These are phyloP conservation scores for Ginglymostoma cirratum DNA, from an alignment of 2,113 vertebrate genomes.

Conservation along the genomic window DNA sequence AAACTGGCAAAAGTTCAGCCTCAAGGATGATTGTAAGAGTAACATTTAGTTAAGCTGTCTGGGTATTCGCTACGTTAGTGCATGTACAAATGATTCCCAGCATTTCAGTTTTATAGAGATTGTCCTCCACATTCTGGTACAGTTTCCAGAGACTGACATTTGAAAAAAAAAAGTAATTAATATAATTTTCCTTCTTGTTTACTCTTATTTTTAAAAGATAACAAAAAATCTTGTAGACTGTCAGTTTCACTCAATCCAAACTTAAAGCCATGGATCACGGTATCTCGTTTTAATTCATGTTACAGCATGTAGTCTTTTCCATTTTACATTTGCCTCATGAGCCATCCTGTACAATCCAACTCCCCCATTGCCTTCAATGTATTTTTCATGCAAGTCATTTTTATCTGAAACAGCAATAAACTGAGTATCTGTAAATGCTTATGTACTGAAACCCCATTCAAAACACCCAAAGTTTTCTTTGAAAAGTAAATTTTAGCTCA, in stretches of 20 bases:
- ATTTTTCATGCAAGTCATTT: background rate
- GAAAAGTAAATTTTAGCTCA: background rate
- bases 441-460: background rate
- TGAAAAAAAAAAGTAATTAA: background rate
- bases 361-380: background rate
- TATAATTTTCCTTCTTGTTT: background rate
- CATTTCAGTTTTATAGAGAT: background rate
- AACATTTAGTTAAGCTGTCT: background rate
- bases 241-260: no score
- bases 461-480: no score
- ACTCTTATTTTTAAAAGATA: background rate
- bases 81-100: background rate
- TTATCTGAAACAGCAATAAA: background rate
- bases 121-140: background rate
- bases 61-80: background rate
- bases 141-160: background rate
- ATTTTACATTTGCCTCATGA: background rate
- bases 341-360: background rate
- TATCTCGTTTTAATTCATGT: background rate
- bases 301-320: background rate
- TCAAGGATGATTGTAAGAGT: slow-evolving; percentile 95
- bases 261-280: background rate
- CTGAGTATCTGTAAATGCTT: background rate
- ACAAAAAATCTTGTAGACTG: background rate
- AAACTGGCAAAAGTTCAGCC: slow-evolving; percentile 99